Evolutionary conservation across 1,140 invertebrate species (phyloP), one percentile per base, ranked within the genome.

Genomic region (Orius insidiosus): DNA sequence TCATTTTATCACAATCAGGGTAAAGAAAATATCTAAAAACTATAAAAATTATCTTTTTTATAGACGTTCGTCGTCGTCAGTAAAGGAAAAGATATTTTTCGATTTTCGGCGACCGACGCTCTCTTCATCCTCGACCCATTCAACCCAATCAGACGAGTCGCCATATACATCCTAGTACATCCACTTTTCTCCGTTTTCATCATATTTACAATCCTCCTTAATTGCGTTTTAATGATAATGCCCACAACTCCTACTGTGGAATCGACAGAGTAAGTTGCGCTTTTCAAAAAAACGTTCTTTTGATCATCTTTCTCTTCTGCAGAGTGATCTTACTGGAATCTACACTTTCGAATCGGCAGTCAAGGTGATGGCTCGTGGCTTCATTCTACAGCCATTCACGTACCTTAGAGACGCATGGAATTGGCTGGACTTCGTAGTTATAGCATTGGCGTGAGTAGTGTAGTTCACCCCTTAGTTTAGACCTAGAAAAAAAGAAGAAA

Each of bases 341-440:
- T 98, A 98, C 79, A 94, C 89, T 68, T 85, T 95, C 75, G 93
- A 98, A 78, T 92, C 89, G 66, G 80, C 88, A 68, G 83, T 96
- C 69, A 97, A 97, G 82, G 83, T 96, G 72, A 84, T 94, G 79
- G 92, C 92, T 65, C 79, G 93, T 76, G 94, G 94, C 74, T 96
- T 97, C 78, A 90, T 97, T 74, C 76, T 97, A 70, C 81, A 92
- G 76, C 80, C 80, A 71, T 96, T 95, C 79, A 96, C 93, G 73
- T 98, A 97, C 82, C 85, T 98, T 78, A 84, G 93, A 80, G 93
- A 98, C 82, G 87, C 90, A 76, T 97, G 93, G 93, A 98, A 97
- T 80, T 97, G 92, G 90, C 80, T 97, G 74, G 93, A 98, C 82
- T 97, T 98, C 82, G 80, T 94, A 79, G 92, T 96, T 72, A 95